These are phyloP conservation scores for Dendrolimus houi DNA, from an alignment of 2,888 invertebrate species.

Conservation along the genomic window DNA sequence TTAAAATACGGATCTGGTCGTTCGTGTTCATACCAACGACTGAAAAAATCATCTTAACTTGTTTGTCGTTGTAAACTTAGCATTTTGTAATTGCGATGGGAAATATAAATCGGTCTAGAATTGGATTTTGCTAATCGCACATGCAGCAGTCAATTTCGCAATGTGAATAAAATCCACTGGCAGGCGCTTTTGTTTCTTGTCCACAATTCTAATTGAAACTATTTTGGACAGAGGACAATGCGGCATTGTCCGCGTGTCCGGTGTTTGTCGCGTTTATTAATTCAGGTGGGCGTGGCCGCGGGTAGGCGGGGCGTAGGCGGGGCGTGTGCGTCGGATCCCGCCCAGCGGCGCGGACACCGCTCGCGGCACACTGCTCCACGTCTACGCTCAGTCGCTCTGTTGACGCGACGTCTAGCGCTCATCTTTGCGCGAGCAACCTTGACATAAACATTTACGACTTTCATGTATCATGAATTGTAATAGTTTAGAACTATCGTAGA, in stretches of 20 bases:
- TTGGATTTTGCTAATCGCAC: slow-evolving; percentile 38
- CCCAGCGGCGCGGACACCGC: slow-evolving; percentile 43
- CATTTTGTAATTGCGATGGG: no score
- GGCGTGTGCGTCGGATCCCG: slow-evolving; percentile 23
- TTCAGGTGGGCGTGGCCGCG: slow-evolving; percentile 62
- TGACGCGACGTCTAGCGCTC: slow-evolving; percentile 59
- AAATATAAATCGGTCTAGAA: neutral
- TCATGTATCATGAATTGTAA: slow-evolving; percentile 8
- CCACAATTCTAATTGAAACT: slow-evolving; percentile 74
- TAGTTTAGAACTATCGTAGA: slow-evolving; percentile 4
- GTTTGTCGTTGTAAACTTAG: no score
- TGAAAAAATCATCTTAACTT: no score
- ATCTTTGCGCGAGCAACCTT: slow-evolving; percentile 45
- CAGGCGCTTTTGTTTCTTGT: slow-evolving; percentile 63
- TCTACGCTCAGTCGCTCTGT: slow-evolving; percentile 51
- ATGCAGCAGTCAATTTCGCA: slow-evolving; percentile 62
- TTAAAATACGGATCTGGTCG: no score
- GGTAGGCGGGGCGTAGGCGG: slow-evolving; percentile 54
- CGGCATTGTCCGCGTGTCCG: slow-evolving; percentile 73
- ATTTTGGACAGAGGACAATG: slow-evolving; percentile 73
- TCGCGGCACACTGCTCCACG: slow-evolving; percentile 25
- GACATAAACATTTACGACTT: slow-evolving; percentile 29
- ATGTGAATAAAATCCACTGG: slow-evolving; percentile 55
- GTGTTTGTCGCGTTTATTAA: slow-evolving; percentile 75
- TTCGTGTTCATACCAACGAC: no score